Base-by-base conservation (phyloP, 2,888 invertebrate genomes). In the Rhingia campestris region DNA sequence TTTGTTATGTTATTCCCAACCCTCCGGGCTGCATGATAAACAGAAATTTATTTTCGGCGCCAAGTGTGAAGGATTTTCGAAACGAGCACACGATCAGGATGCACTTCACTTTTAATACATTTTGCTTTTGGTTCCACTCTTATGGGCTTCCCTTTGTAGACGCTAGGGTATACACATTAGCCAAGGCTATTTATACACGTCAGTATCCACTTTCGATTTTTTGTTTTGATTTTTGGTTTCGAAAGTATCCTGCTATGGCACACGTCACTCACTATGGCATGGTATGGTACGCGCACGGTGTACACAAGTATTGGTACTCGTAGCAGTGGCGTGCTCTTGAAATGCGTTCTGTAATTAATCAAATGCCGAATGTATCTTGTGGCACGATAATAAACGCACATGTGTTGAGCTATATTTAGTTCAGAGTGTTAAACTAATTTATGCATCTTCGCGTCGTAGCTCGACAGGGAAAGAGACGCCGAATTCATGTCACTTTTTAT, bases 261-360 rank as follows among this genome's bases (percentile, higher is more conserved):
- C 75, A 58, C 74, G 75, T 70, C 56, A 43, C 51, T 61, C 33
- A 41, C 10, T 30, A 22, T 22, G 22, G 22, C 22, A 22, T 22
- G 22, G 22, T 22, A 22, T 30, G 9, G 10, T 3, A 7, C 6
- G 14, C 12, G 58, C 12, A 4, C 32, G 47, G 22, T 10, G 9
- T 4, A 22, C 5, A 30, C 7, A 6, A 3, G 6, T n/a, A 33
- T 51, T 33, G 6, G 7, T 64, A 6, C 47, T 6, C 3, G 7
- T 59, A 33, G n/a, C 35, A 22, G n/a, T 53, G 49, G 75, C 59
- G 56, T 84, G 84, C 70, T 84, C 84, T 79, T 84, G 79, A 84
- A 84, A 84, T 74, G 74, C 74, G 54, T 66, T 84, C 79, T 59
- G 84, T 59, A 80, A 80, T 84, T 84, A 84, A 84, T 84, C 74